Base-by-base conservation (phyloP, 35 echinoderm and acorn worm genomes). In the Hemicentrotus pulcherrimus region DNA sequence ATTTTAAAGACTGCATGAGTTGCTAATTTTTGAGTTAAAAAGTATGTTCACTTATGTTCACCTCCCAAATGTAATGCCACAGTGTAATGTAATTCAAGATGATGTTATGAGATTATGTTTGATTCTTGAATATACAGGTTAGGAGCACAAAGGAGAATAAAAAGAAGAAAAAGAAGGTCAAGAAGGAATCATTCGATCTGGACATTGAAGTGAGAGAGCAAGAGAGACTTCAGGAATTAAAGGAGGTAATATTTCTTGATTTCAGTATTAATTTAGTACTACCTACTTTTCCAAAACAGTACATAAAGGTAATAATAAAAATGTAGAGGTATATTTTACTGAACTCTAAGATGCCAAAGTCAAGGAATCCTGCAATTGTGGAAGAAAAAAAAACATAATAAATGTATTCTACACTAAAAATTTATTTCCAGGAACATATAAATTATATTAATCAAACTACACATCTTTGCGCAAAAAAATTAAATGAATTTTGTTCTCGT, bases 141-240 rank as follows among this genome's bases (percentile, higher is more conserved):
- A 41, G 88, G 12, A 47, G 88, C 14, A 19, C 88, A 93, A 33
- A 48, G 46, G 46, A 32, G 32, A 41, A 90, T 4, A 90, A 90
- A 41, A 90, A 93, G 48, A 93, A 93, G 46, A 93, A 93, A 31
- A 93, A 91, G 90, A 91, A 47, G 28, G 30, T 4, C 32, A 93
- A 93, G 91, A 47, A 50, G 31, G 91, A 93, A 58, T 50, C 45
- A 6, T 93, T 93, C 28, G 91, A 93, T 48, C 91, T 33, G 11
- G 46, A 93, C 91, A 47, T 48, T 47, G 91, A 93, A 9, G 91
- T 52, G n/a, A 93, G 91, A 58, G 91, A 93, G 46, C 28, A 58
- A 31, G 46, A 47, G 48, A 93, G 91, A 31, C 91, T 93, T 24
- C 16, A 58, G 48, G 91, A 93, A 58, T 58, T 93, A 58, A 93